These are phyloP conservation scores for Oreortyx pictus DNA, from an alignment of 2,797 vertebrate genomes.

Conservation along the genomic window DNA sequence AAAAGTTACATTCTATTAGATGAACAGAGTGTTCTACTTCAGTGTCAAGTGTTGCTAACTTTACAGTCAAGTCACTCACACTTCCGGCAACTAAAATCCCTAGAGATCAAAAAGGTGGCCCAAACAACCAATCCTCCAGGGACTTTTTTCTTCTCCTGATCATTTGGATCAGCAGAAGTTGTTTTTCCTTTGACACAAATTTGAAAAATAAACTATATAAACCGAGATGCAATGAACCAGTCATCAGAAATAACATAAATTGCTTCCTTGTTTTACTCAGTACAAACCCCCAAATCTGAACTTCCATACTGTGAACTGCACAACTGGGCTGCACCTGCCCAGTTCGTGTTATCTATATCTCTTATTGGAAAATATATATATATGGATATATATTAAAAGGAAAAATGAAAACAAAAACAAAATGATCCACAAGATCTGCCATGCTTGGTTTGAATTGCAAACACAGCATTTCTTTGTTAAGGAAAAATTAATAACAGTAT, in stretches of 20 bases:
- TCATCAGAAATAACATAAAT: background rate
- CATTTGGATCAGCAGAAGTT: background rate
- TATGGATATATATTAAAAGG: too few relatives aligned
- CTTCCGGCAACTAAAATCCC: background rate
- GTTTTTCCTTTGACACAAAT: background rate
- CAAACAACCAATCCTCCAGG: background rate
- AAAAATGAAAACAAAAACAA: background rate
- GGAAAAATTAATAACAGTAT: background rate
- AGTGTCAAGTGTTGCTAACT: background rate
- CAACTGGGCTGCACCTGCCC: background rate
- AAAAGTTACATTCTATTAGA: constrained; percentile 17
- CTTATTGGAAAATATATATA: too few relatives aligned
- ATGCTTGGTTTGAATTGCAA: background rate
- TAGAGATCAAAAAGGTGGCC: background rate
- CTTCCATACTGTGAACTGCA: background rate
- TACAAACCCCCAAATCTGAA: background rate
- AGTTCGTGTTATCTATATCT: background rate
- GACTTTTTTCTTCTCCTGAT: background rate
- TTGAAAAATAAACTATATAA: background rate
- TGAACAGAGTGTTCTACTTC: background rate
- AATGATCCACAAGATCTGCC: background rate
- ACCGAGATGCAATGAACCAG: background rate
- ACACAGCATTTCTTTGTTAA: background rate
- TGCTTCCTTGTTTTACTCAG: background rate
- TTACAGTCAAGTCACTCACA: background rate